Base-by-base conservation (phyloP, 2,113 vertebrate species). In the Triplophysa dalaica region DNA sequence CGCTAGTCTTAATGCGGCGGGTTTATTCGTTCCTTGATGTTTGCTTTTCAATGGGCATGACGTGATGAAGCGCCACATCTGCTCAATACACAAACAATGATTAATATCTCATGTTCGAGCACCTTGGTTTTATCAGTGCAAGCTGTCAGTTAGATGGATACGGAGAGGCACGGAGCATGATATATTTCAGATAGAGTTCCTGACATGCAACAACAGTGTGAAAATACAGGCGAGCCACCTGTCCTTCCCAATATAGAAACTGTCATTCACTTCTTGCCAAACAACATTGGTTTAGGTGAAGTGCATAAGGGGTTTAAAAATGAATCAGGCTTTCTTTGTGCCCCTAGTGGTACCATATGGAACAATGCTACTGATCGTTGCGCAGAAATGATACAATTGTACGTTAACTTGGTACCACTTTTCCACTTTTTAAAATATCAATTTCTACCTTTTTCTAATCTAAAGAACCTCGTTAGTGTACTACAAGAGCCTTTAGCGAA, bases 191-290 rank as follows among this genome's bases (percentile, higher is more conserved):
- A 88, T 89, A 89, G 89, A 87, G 88, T 89, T 77, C 78, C 82
- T 89, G 87, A 87, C 89, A 88, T 85, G 80, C 83, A 89, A 89
- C 89, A 80, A 78, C 76, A 89, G 89, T 83, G 64, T 88, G 83
- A 89, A 91, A 90, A 88, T 86, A 87, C 88, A 88, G 62, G 74
- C 80, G 81, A 86, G 89, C 84, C 86, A 85, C 70, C 84, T 91
- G 90, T 89, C 90, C 84, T 85, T 76, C 86, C 78, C 77, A 74
- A 90, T 91, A 65, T 85, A 58, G 85, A 82, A 82, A 19, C 77
- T 26, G 66, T 69, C 69, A 74, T 82, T 82, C 86, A 67, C 79
- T 81, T 78, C 78, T 85, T 83, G 83, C 77, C 73, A 84, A 81
- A 86, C 70, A 84, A 83, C 24, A 75, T 62, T 64, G 74, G 61